Evolutionary conservation across 2,113 vertebrate species (phyloP).

Genomic region (Anthoscopus minutus): DNA sequence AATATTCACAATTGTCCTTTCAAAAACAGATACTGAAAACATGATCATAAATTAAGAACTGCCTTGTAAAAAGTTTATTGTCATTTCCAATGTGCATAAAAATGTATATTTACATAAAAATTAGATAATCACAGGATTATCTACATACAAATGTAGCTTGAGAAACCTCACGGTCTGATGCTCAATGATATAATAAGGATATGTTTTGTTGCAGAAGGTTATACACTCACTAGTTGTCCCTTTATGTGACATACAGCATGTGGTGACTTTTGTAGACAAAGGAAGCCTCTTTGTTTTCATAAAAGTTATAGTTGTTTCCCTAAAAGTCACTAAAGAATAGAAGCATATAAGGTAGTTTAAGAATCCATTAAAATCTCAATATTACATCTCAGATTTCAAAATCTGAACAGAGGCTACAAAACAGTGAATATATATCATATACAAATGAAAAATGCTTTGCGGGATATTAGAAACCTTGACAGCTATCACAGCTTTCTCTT

Average conservation of each 20-base stretch:
- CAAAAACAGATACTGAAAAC: not conserved
- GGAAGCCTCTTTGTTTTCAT: not conserved
- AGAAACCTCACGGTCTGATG: not conserved
- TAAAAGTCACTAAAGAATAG: not conserved
- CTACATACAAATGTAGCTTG: not conserved
- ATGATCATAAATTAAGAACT: not conserved
- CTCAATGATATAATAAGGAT: not conserved
- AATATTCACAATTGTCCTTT: not conserved
- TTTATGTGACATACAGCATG: not conserved
- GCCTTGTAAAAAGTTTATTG: not conserved
- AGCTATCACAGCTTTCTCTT: not conserved
- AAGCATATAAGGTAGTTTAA: not conserved
- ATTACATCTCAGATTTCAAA: not conserved
- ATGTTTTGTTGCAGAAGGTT: not conserved
- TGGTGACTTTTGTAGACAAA: slow-evolving; percentile 7
- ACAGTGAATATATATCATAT: not conserved
- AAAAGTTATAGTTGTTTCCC: not conserved
- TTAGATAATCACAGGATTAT: not conserved
- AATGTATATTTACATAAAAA: not conserved
- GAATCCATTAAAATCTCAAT: not conserved
- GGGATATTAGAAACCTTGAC: not conserved
- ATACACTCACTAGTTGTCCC: not conserved
- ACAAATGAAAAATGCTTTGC: not conserved
- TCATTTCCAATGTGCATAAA: not conserved
- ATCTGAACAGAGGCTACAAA: not conserved